Evolutionary conservation across 2,888 invertebrate genomes (phyloP), one percentile per base, ranked within the genome.

Genomic region (Melinaea menophilus): DNA sequence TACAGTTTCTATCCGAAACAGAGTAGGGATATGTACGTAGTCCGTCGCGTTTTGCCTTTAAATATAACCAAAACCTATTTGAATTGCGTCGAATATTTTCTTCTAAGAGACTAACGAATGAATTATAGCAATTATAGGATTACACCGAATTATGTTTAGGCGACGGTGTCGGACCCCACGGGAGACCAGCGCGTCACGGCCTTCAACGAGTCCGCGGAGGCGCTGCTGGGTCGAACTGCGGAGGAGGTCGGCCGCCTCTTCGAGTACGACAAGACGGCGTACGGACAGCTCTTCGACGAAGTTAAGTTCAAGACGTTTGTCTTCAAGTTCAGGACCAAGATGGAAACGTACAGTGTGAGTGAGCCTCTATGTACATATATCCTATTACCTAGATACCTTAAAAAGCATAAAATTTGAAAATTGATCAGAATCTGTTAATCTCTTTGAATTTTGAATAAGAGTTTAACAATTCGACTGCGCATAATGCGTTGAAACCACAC

Each of bases 301-400:
- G 93, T 95, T 37, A 93, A 94, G 72, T 98, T 99, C 83, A 94
- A 93, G 76, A 93, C 94, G 0, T 97, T 93, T 77, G 91, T 95
- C 41, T 96, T 98, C 80, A 96, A 95, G 82, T 91, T 98, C 72
- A 92, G 98, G 63, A 94, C 96, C 45, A 98, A 97, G 86, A 93
- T 96, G 88, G 99, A 99, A 86, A 95, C 93, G 11, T 99, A 95
- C 81, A 98, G 97, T 81, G 98, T 97, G 88, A 93, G 94, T 92
- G 59, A 37, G 34, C 22, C 60, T 12, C 37, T 11, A 12, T 31
- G 55, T 55, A 37, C 12, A 13, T 41, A 13, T 13, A 5, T 37
- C n/a, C n/a, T 33, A 33, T 41, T 37, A 41, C 5, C 1, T 35
- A 5, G 4, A 56, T 33, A 35, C 37, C 2, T 34, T 4, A n/a